Evolutionary conservation across 1,140 invertebrate species (phyloP).

Genomic region (Aethina tumida): DNA sequence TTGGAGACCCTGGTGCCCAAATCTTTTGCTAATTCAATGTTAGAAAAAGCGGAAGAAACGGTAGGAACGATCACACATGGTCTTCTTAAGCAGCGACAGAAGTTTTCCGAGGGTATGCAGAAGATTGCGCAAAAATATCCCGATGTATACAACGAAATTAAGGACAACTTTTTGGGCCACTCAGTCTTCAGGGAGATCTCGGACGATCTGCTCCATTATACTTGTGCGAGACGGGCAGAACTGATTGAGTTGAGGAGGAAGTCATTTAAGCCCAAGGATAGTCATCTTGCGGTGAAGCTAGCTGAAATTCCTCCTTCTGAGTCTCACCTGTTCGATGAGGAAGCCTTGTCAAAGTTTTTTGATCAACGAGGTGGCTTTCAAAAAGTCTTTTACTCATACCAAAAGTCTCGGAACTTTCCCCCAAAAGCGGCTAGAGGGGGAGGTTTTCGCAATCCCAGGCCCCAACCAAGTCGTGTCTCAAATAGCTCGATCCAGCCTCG

Average conservation of each 20-base stretch:
- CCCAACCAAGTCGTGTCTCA: not conserved
- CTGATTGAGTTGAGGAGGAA: too few species aligned
- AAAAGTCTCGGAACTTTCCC: slow-evolving; percentile 2
- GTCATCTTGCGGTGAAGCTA: too few species aligned
- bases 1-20: not conserved
- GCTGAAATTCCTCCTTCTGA: slow-evolving; percentile 6
- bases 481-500: not conserved
- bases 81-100: slow-evolving; percentile 2
- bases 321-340: slow-evolving; percentile 3
- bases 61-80: slow-evolving; percentile 3
- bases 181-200: too few species aligned
- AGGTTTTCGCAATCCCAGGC: not conserved
- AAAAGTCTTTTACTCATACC: too few species aligned
- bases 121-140: slow-evolving; percentile 2
- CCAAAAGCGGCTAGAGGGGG: not conserved
- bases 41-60: slow-evolving; percentile 1
- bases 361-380: not conserved
- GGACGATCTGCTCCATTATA: too few species aligned
- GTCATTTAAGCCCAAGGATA: not conserved
- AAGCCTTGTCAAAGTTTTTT: too few species aligned
- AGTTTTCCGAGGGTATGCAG: slow-evolving; percentile 2
- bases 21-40: not conserved
- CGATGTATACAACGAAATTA: too few species aligned
- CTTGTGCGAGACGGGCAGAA: too few species aligned
- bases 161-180: too few species aligned